Evolutionary conservation across 2,113 vertebrate genomes (phyloP).

Genomic region (Axis porcinus): DNA sequence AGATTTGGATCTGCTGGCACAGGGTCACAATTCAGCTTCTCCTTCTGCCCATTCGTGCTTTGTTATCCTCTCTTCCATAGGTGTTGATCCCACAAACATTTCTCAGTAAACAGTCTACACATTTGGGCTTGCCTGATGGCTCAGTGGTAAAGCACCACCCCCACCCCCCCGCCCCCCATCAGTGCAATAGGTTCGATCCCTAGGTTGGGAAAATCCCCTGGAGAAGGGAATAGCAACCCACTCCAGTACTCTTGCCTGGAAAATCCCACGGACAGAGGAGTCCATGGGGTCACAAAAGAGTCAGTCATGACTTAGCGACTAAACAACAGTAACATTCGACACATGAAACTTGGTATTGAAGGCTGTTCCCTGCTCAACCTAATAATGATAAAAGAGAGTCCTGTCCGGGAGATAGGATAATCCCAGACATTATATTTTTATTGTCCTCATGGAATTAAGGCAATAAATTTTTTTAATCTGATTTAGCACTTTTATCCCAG

Average conservation of each 20-base stretch:
- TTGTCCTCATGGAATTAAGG: background rate
- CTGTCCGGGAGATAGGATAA: background rate
- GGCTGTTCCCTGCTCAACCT: background rate
- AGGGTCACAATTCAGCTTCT: background rate
- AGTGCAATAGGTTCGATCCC: background rate
- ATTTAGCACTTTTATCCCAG: background rate
- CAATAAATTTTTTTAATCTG: background rate
- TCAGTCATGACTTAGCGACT: background rate
- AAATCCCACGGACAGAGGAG: background rate
- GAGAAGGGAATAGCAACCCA: background rate
- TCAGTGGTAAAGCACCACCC: background rate
- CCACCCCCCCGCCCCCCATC: too few relatives aligned
- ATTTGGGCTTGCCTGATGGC: background rate
- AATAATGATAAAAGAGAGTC: background rate
- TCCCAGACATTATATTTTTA: background rate
- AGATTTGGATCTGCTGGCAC: background rate
- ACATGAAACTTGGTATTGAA: background rate
- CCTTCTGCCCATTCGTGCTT: background rate
- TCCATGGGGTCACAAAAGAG: background rate
- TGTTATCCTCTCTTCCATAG: background rate
- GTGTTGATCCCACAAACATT: background rate
- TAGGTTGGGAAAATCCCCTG: background rate
- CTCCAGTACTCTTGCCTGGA: background rate
- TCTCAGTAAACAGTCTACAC: background rate
- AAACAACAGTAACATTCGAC: background rate